Conservation (phyloP, 2,797 vertebrate species). For the Urophycis tenuis region DNA sequence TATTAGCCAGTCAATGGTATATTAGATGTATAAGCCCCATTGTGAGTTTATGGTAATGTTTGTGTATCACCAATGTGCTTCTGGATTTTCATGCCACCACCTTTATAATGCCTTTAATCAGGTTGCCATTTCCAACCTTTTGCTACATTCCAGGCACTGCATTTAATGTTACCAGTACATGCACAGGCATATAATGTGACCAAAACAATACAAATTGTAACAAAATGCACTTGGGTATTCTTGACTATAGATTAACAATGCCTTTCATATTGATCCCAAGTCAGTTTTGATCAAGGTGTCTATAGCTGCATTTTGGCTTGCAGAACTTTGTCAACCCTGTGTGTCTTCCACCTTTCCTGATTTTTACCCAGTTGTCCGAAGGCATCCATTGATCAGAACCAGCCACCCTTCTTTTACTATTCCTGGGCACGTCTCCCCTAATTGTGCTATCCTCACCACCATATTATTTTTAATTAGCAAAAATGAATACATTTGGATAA, state of each 20-base stretch:
- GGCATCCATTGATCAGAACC: neutral
- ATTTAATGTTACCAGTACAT: neutral
- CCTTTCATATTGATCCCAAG: no score
- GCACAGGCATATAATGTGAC: neutral
- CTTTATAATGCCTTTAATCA: neutral
- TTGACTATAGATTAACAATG: neutral
- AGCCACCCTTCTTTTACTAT: neutral
- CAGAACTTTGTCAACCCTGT: neutral
- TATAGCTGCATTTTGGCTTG: neutral
- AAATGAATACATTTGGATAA: neutral
- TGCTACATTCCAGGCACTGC: neutral
- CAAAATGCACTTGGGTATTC: neutral
- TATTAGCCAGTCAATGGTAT: neutral
- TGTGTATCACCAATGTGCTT: neutral
- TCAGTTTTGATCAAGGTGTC: neutral
- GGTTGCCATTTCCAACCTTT: neutral
- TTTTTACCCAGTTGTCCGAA: neutral
- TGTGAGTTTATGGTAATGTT: neutral
- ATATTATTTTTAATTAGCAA: neutral
- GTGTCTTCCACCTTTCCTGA: neutral
- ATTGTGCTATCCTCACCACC: neutral
- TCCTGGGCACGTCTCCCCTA: neutral
- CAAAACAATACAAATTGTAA: neutral
- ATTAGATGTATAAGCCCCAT: neutral
- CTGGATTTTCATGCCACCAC: neutral